A percentile compares a stretch with the other conserved stretches of the same genome.
phyloP scores from a whole-genome alignment of 1,140 invertebrate species.

The Tetragonula clypearis region DNA sequence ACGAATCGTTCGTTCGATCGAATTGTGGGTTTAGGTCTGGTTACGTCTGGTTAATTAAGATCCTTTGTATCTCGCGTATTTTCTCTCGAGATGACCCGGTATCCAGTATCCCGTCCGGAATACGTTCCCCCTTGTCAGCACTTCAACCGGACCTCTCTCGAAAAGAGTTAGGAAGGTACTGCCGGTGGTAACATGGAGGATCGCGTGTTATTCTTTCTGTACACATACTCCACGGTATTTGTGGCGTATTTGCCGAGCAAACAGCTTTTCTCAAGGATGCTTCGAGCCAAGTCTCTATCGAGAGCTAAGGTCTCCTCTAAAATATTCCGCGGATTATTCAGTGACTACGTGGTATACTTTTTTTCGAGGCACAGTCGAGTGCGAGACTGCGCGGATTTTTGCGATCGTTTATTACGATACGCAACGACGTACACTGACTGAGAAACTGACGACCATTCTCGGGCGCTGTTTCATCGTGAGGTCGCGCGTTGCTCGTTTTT shows the following conservation, averaged over 20 bases:
- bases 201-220: slow-evolving; percentile 51
- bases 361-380: not conserved
- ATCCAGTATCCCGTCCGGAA: not conserved
- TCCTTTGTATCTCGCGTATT: slow-evolving; percentile 5
- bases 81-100: slow-evolving; percentile 3
- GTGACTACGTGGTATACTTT: not conserved
- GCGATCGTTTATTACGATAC: slow-evolving; percentile 7
- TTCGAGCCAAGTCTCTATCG: slow-evolving; percentile 25
- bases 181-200: slow-evolving; percentile 27
- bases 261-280: slow-evolving; percentile 64
- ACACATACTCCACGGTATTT: slow-evolving; percentile 62
- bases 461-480: not conserved
- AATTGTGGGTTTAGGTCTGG: no score
- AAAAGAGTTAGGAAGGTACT: slow-evolving; percentile 28
- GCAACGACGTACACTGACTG: slow-evolving; percentile 7
- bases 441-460: slow-evolving; percentile 29
- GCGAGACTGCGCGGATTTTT: not conserved
- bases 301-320: not conserved
- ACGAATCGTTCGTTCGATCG: not conserved
- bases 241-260: slow-evolving; percentile 62
- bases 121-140: slow-evolving; percentile 48
- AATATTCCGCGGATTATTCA: not conserved
- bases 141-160: slow-evolving; percentile 37
- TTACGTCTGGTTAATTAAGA: not conserved
- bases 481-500: not conserved